These are phyloP conservation scores for Poliocrania exsul DNA, from an alignment of 2,797 vertebrate species.

Conservation along the genomic window DNA sequence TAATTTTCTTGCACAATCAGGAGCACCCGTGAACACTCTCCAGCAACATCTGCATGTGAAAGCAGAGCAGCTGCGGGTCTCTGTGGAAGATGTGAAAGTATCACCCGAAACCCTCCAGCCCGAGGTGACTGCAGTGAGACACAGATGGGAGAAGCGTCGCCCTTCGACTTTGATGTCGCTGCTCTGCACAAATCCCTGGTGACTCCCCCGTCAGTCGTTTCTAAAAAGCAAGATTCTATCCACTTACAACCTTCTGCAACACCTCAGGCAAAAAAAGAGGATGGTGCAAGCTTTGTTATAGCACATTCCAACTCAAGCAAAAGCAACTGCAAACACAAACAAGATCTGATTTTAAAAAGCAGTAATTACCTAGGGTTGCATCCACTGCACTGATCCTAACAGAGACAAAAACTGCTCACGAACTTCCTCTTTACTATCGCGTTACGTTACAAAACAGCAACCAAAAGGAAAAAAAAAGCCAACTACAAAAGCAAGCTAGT, in stretches of 20 bases:
- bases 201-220: fast-evolving
- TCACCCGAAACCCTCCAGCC: background rate
- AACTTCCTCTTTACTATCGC: constrained; percentile 50
- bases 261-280: background rate
- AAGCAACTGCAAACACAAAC: background rate
- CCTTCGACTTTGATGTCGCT: background rate
- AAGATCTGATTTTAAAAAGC: background rate
- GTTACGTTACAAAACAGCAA: constrained; percentile 27
- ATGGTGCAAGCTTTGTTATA: fast-evolving
- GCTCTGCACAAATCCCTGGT: background rate
- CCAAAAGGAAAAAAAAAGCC: background rate
- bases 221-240: background rate
- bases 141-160: background rate
- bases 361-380: background rate
- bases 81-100: constrained; percentile 6
- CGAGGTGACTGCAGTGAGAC: background rate
- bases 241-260: background rate
- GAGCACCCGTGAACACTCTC: background rate
- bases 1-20: background rate
- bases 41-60: background rate
- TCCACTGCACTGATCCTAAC: background rate
- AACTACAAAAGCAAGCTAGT: background rate
- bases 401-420: background rate
- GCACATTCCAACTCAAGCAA: background rate
- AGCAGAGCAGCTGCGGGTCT: background rate